phyloP scores from a whole-genome alignment of 2,888 invertebrate genomes.

The Stenoptilia bipunctidactyla region DNA sequence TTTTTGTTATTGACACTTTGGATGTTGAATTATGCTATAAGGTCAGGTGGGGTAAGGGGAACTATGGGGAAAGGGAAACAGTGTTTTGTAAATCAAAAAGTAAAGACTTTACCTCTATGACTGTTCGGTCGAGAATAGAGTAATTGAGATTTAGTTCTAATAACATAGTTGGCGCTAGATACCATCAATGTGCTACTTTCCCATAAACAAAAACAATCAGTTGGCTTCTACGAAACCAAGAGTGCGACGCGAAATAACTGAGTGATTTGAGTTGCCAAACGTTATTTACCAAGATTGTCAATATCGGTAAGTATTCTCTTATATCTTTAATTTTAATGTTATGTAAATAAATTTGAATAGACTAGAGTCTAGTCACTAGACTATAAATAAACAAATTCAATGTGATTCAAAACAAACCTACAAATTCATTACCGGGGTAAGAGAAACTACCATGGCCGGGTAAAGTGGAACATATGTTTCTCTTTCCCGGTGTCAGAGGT shows the following conservation, averaged over 20 bases:
- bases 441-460: constrained; percentile 6
- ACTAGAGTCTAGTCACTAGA: background rate
- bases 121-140: constrained; percentile 4
- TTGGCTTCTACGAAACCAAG: background rate
- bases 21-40: too few species aligned
- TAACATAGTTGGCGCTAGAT: constrained; percentile 3
- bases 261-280: background rate
- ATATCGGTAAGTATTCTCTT: constrained; percentile 3
- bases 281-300: constrained; percentile 4
- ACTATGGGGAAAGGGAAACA: constrained; percentile 6
- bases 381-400: constrained; percentile 1
- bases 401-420: constrained; percentile 7
- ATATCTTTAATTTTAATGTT: constrained; percentile 5
- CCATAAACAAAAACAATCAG: background rate
- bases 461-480: constrained; percentile 6
- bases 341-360: background rate
- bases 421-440: constrained; percentile 8
- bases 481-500: constrained; percentile 6
- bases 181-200: background rate
- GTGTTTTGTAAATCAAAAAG: constrained; percentile 3
- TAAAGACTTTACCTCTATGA: constrained; percentile 3
- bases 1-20: too few species aligned
- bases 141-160: constrained; percentile 1
- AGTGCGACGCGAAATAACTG: background rate
- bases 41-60: constrained; percentile 7